These are phyloP conservation scores for Harpalus rubripes DNA, from an alignment of 2,888 invertebrate genomes.

Conservation along the genomic window DNA sequence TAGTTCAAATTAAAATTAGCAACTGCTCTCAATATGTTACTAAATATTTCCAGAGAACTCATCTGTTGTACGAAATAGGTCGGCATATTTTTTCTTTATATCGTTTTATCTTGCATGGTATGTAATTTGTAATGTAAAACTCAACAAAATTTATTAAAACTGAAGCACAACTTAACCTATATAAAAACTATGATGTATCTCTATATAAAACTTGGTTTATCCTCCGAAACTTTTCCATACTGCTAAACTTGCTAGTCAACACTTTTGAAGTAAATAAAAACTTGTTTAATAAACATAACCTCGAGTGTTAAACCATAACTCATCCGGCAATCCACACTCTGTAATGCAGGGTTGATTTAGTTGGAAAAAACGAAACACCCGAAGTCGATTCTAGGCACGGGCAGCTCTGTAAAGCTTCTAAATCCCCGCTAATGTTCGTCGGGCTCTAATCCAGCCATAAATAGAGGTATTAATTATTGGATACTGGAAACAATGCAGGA, in stretches of 20 bases:
- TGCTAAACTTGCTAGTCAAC: constrained; percentile 2
- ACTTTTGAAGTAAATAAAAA: constrained; percentile 16
- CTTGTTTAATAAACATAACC: constrained; percentile 23
- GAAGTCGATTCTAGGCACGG: neutral
- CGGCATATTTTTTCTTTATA: too few relatives aligned
- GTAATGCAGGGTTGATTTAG: too few relatives aligned
- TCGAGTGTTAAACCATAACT: neutral
- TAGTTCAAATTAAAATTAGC: too few relatives aligned
- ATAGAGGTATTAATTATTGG: constrained; percentile 14
- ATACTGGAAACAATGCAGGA: neutral
- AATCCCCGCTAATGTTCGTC: constrained; percentile 17
- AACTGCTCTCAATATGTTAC: too few relatives aligned
- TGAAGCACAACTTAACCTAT: neutral
- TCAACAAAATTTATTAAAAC: neutral
- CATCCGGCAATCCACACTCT: neutral
- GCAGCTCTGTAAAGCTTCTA: neutral
- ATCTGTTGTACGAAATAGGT: too few relatives aligned
- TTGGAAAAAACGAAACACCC: neutral
- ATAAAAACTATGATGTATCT: neutral
- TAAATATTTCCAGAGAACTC: too few relatives aligned
- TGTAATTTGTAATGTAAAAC: neutral
- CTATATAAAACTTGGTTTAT: constrained; percentile 3
- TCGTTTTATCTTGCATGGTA: too few relatives aligned
- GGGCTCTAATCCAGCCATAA: constrained; percentile 15
- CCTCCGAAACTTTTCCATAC: neutral